Base-by-base conservation (phyloP, 1,140 invertebrate genomes). In the Apocrypta bakeri region DNA sequence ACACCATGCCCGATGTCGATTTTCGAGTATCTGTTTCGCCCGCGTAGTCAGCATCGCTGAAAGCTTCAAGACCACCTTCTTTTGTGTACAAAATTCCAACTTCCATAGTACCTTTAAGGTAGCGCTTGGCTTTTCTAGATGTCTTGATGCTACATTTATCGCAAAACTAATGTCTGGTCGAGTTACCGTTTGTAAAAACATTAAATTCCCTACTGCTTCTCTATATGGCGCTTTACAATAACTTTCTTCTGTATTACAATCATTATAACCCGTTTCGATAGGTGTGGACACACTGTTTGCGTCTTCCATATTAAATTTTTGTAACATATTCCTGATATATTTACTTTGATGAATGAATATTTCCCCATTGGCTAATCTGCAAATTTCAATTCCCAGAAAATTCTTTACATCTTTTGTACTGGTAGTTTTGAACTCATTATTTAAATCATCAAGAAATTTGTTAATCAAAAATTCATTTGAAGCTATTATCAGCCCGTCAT, bases 101-200 rank as follows among this genome's bases (percentile, higher is more conserved):
- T 11, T 87, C 72, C 0, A 12, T n/a, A 1, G 68, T 64, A n/a
- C 69, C 75, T 48, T 68, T 66, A 11, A 84, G 12, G 56, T 84
- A 84, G 37, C 74, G 64, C 2, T 77, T 12, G 78, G 68, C 3
- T 33, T 33, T 31, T 81, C 79, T 29, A 81, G 40, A 31, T 21
- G 7, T 73, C 79, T 72, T 1, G 72, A 40, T 56, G 64, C 79
- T 24, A 84, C 11, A 56, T 76, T 81, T 17, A 81, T 42, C 4
- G 79, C 83, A 40, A 63, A 84, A 3, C 42, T 11, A 17, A 91
- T 85, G 85, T 92, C 90, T 25, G 89, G 90, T 66, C 90, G 42
- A 4, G 87, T 88, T 6, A 82, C 79, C 11, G 83, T 61, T 21
- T 85, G 63, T 9, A 90, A 73, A 85, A 89, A 91, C 64, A 37